Evolutionary conservation across 2,797 vertebrate genomes (phyloP), one percentile per base, ranked within the genome.

Genomic region (Pterois miles): DNA sequence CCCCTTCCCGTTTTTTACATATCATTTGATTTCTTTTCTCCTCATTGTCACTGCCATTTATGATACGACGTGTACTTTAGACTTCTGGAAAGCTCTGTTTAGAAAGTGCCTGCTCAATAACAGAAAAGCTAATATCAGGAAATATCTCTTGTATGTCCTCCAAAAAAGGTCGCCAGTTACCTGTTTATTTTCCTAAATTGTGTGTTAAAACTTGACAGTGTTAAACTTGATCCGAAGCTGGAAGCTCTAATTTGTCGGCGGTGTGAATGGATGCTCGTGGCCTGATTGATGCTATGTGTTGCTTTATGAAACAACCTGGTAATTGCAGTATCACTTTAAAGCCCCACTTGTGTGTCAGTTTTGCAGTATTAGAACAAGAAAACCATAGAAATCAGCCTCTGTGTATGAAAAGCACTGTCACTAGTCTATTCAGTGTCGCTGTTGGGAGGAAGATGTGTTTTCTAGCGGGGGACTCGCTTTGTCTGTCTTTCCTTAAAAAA

Each of bases 31-130:
- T 66, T 29, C 29, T 74, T 84, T 89, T 79, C 72, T 89, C 74
- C 59, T 86, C 87, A 90, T 92, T 71, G 83, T 90, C 91, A 92
- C 91, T 94, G 92, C 92, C 92, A 93, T 94, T 43, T 88, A 86
- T 80, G 85, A 81, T 88, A 85, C 48, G n/a, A 92, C 75, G 73
- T 91, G 89, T 90, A 89, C 75, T 86, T 87, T 83, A 86, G 82
- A 91, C 93, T 92, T 92, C 84, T 94, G 93, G 95, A 95, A 94
- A 94, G 96, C 92, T 94, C 64, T 91, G 94, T 92, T 95, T 95
- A 95, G 96, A 97, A 96, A 96, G 95, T 95, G 96, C 96, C 95
- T 94, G 95, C 95, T 95, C 94, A 92, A 87, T 94, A 95, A 95
- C 91, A 91, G 86, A 93, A 95, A 96, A 91, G 89, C 88, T 81